phyloP scores from a whole-genome alignment of 2,797 vertebrate species.

The Sphenopsis melanotis region DNA sequence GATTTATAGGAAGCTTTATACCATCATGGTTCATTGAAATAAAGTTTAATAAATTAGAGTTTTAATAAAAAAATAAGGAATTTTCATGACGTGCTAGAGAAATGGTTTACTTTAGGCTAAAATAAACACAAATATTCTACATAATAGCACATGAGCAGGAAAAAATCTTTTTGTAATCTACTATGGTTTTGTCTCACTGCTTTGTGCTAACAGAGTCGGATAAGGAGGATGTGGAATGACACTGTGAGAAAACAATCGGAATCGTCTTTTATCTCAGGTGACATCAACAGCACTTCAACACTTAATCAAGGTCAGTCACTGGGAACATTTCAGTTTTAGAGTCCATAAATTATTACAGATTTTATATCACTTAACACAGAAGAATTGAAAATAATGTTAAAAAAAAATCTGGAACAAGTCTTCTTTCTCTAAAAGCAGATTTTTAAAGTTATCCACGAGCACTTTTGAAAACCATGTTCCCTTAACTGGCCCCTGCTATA shows the following conservation, averaged over 20 bases:
- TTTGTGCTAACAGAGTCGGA: slow-evolving; percentile 93
- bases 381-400: slow-evolving; percentile 43
- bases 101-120: not conserved
- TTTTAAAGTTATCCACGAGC: slow-evolving; percentile 45
- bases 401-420: slow-evolving; percentile 23
- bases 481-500: slow-evolving; percentile 63
- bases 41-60: not conserved
- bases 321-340: slow-evolving; percentile 68
- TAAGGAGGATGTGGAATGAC: slow-evolving; percentile 99
- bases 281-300: slow-evolving; percentile 99
- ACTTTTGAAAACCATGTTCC: slow-evolving; percentile 68
- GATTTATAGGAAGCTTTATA: not conserved
- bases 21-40: not conserved
- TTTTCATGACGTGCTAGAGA: not conserved
- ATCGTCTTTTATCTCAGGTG: slow-evolving; percentile 99
- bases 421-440: slow-evolving; percentile 48
- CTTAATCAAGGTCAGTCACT: slow-evolving; percentile 99
- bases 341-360: slow-evolving; percentile 55
- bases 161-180: not conserved
- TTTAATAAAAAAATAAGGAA: not conserved
- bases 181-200: slow-evolving; percentile 45
- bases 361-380: slow-evolving; percentile 40
- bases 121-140: not conserved
- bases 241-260: slow-evolving; percentile 99
- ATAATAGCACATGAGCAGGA: not conserved